Evolutionary conservation across 64 coral and sea anemone species (phyloP), one percentile per base, ranked within the genome.

Genomic region (Montipora sp.): DNA sequence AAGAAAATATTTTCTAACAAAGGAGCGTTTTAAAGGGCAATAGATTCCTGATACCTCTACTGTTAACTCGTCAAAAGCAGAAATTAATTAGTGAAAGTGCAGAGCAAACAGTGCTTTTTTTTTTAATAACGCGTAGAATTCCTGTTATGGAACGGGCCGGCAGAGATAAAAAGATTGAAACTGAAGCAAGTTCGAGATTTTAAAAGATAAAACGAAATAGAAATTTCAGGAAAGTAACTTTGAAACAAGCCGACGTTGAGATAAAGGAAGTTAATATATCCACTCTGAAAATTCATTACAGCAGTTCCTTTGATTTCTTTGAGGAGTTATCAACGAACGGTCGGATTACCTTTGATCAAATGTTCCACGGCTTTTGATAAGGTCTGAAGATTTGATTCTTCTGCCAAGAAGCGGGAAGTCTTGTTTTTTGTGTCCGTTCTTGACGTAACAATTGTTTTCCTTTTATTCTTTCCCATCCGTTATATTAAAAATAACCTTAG

Each of bases 231-330:
- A 63, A 50, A 72, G 8, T 22, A 85, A 21, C 66, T 19, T 48
- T 15, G 8, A 8, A 70, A 63, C 12, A 69, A 20, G 2, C 14
- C 43, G 59, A 71, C 63, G 16, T 45, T 70, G 63, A 21, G 60
- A 20, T n/a, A 48, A 3, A 84, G 81, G 81, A 84, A 84, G 81
- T 84, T 69, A 70, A 84, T 84, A 71, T 85, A 71, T 83, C 80
- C 59, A 36, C 27, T 83, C 7, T 58, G 80, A 14, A 83, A 83
- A 83, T 66, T 83, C 36, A 36, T 36, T 36, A 36, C 36, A 36
- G 50, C 59, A 49, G 79, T 46, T 19, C 55, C 5, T 23, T 71
- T 23, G 68, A 71, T 71, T 71, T 11, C 65, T 46, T 15, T 8
- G 23, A 44, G 63, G 63, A 84, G 8, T 49, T 24, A 84, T 65